These are phyloP conservation scores for Apotomis turbidana DNA, from an alignment of 2,888 invertebrate genomes.

Conservation along the genomic window DNA sequence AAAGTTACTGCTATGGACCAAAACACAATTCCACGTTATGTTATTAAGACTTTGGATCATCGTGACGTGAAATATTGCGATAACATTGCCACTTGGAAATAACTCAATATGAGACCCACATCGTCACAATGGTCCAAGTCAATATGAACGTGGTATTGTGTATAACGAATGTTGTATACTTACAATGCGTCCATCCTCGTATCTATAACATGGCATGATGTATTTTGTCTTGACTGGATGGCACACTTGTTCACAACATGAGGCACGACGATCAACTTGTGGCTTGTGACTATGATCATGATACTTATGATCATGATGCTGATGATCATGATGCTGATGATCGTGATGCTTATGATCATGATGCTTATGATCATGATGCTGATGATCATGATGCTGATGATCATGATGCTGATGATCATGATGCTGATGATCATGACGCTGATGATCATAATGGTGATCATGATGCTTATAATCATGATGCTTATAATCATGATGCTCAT, in stretches of 20 bases:
- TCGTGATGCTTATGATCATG: no score
- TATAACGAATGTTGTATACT: slow-evolving; percentile 50
- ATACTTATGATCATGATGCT: not conserved
- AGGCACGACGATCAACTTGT: slow-evolving; percentile 34
- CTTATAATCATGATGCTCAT: not conserved
- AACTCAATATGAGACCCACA: no score
- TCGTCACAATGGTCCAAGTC: no score
- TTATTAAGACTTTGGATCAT: no score
- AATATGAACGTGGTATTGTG: no score
- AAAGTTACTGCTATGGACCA: not conserved
- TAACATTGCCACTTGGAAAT: no score
- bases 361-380: no score
- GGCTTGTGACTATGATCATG: slow-evolving; percentile 42
- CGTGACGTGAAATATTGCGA: no score
- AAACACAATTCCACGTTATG: no score
- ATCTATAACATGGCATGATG: slow-evolving; percentile 76
- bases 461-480: slow-evolving; percentile 36
- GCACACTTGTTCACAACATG: slow-evolving; percentile 49
- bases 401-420: not conserved
- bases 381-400: slow-evolving; percentile 36
- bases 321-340: no score
- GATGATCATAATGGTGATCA: slow-evolving; percentile 4
- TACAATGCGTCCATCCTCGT: slow-evolving; percentile 79
- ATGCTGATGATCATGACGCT: no score
- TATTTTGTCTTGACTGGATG: slow-evolving; percentile 70